Percentiles rank a stretch among this genome's conserved stretches.
phyloP scores from a whole-genome alignment of 2,797 vertebrate species.

The Spheniscus humboldti region DNA sequence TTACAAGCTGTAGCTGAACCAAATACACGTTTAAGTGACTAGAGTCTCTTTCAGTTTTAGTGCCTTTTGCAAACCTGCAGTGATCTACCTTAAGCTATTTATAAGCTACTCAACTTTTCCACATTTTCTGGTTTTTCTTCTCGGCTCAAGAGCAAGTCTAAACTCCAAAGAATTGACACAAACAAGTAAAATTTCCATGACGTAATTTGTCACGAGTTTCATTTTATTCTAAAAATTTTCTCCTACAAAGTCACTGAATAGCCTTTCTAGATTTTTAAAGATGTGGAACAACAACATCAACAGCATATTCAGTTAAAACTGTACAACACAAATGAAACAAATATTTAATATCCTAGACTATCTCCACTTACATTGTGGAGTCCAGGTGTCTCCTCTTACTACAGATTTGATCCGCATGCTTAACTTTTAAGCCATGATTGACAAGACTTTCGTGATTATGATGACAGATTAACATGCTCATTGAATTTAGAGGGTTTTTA shows the following conservation, averaged over 20 bases:
- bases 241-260: neutral
- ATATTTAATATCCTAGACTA: slow-evolving; percentile 29
- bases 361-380: slow-evolving; percentile 44
- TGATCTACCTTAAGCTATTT: neutral
- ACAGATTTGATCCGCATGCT: slow-evolving; percentile 52
- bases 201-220: neutral
- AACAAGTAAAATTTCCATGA: neutral
- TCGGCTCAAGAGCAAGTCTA: neutral
- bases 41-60: neutral
- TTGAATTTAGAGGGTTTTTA: slow-evolving; percentile 60
- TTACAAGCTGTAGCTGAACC: neutral
- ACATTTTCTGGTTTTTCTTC: neutral
- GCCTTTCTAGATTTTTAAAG: neutral
- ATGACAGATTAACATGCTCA: slow-evolving; percentile 73
- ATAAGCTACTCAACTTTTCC: neutral
- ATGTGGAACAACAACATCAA: neutral
- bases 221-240: neutral
- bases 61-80: neutral
- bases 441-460: slow-evolving; percentile 65
- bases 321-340: neutral
- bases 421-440: slow-evolving; percentile 68
- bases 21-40: neutral
- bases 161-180: neutral
- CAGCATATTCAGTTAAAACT: neutral
- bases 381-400: slow-evolving; percentile 64